Evolutionary conservation across 2,797 vertebrate species (phyloP), one percentile per base, ranked within the genome.

Genomic region (Cheirogaleus major): DNA sequence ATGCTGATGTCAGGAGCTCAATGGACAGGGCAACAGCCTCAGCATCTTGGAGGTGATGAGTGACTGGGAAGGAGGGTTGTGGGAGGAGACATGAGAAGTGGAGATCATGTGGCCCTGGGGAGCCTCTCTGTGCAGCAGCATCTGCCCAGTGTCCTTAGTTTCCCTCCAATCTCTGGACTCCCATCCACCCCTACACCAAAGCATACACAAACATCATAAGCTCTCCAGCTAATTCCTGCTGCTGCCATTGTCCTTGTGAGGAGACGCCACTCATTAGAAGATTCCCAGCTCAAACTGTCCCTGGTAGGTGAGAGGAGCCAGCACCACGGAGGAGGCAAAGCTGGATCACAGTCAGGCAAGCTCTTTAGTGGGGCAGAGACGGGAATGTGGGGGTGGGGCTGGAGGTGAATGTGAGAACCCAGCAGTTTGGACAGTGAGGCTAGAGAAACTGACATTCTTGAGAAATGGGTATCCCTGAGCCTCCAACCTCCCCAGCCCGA

Each of bases 41-140:
- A 57, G 73, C 48, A 57, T 45, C 63, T 17, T 4, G 0, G 45
- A n/a, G 69, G 30, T 76, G 67, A 70, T 87, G 90, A 23, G 78
- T 5, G 30, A 55, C 13, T 41, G 18, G 30, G 59, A 22, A 38
- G 41, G 72, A 85, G 92, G 94, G 97, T 94, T 97, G 97, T 61
- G 76, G 90, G 97, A 97, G 97, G 87, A 65, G 76, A 81, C 55
- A 30, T 0, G 23, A 79, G 97, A 84, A 91, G 89, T 72, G 97
- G 94, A 95, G 95, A 61, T 95, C 94, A 43, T 12, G 0, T 0
- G 82, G 92, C 52, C 57, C 59, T 11, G 7, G 81, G 91, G 93
- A 92, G 57, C 43, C 45, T 73, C 67, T 61, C 85, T 93, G 79
- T 38, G 35, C 85, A 63, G 86, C 89, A 91, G 93, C 88, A 15